Percentiles rank a stretch among this genome's conserved stretches.
phyloP scores from a whole-genome alignment of 2,797 vertebrate species.

The Todus mexicanus region DNA sequence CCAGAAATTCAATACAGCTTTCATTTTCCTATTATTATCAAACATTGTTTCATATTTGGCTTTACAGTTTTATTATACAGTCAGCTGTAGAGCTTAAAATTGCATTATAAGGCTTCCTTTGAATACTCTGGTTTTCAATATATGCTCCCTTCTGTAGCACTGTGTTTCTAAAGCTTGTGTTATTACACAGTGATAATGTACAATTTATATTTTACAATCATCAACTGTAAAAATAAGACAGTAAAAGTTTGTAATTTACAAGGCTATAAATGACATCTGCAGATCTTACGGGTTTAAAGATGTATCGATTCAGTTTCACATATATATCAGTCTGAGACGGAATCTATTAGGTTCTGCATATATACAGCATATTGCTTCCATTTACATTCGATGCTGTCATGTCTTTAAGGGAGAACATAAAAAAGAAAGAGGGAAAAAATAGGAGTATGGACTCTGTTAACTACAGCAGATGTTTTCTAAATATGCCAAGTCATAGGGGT shows the following conservation, averaged over 20 bases:
- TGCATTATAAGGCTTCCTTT: conserved; percentile 35
- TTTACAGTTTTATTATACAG: conserved; percentile 63
- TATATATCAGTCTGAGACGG: background rate
- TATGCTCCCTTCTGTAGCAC: conserved; percentile 5
- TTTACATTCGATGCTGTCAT: background rate
- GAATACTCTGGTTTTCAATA: conserved; percentile 45
- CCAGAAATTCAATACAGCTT: conserved; percentile 23
- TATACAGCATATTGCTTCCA: conserved; percentile 41
- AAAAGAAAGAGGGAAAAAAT: background rate
- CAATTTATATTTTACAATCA: conserved; percentile 52
- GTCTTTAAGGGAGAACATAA: conserved; percentile 34
- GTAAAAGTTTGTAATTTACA: conserved; percentile 66
- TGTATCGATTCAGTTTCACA: conserved; percentile 27
- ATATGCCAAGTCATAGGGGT: background rate
- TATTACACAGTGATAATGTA: conserved; percentile 57
- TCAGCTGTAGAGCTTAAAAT: conserved; percentile 35
- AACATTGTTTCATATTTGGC: conserved; percentile 21
- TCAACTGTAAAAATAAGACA: conserved; percentile 58
- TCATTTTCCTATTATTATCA: conserved; percentile 45
- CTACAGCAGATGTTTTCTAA: conserved; percentile 43
- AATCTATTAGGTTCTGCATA: conserved; percentile 12
- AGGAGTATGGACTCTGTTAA: conserved; percentile 14
- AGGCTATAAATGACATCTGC: conserved; percentile 48
- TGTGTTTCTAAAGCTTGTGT: conserved; percentile 20
- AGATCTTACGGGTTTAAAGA: conserved; percentile 57